These are phyloP conservation scores for Pachycephus smyrnensis DNA, from an alignment of 2,888 invertebrate genomes.

Conservation along the genomic window DNA sequence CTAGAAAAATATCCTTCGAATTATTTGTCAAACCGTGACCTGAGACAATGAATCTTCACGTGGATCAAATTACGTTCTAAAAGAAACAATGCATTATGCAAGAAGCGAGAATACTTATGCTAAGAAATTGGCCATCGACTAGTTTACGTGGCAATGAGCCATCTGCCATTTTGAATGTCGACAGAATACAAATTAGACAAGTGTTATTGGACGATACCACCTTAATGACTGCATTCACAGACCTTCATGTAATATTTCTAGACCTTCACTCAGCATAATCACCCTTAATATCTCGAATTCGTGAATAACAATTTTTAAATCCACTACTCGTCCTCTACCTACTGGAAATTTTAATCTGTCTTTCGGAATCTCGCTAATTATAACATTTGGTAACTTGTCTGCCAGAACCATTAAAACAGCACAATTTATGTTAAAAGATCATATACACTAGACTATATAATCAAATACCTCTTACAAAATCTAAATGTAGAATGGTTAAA, in stretches of 20 bases:
- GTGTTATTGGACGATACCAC: not conserved
- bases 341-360: not conserved
- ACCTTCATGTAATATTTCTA: not conserved
- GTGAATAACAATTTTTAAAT: not conserved
- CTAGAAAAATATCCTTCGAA: not conserved
- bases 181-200: conserved; percentile 15
- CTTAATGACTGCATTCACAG: not conserved
- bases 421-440: not conserved
- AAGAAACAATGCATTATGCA: conserved; percentile 21
- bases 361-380: not conserved
- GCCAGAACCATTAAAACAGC: too few species aligned
- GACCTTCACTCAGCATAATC: not conserved
- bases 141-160: conserved; percentile 19
- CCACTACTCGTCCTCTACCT: not conserved
- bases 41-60: not conserved
- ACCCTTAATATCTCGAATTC: not conserved
- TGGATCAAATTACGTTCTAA: not conserved
- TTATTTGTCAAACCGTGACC: not conserved
- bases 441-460: not conserved
- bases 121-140: conserved; percentile 14
- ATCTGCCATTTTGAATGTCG: conserved; percentile 9
- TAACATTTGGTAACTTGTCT: not conserved
- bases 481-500: not conserved
- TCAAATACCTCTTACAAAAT: not conserved
- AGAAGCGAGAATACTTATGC: conserved; percentile 18